Conservation (phyloP, 2,888 invertebrate genomes). For the Dolichopus griseipennis region DNA sequence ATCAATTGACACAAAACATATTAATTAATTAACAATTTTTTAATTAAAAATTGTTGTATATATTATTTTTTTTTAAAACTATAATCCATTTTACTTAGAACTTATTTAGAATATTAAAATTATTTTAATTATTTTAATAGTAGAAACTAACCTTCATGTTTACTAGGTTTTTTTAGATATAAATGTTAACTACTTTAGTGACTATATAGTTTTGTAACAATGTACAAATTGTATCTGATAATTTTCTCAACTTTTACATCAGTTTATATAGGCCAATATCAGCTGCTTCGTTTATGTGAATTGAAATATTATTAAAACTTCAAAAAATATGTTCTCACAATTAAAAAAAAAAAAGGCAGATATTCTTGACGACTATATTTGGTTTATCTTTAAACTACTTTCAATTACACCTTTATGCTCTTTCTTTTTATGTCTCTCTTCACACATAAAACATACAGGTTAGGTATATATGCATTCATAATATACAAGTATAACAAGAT, state of each 20-base stretch:
- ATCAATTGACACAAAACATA: too few species aligned
- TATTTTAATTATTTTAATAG: too few species aligned
- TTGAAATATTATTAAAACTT: not conserved
- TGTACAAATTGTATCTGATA: constrained; percentile 8
- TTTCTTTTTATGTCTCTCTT: not conserved
- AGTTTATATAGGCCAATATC: constrained; percentile 7
- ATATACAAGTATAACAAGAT: not conserved
- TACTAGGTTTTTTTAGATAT: not conserved
- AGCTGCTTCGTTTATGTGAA: not conserved
- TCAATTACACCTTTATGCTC: not conserved
- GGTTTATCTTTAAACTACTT: not conserved
- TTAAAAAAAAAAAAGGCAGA: not conserved
- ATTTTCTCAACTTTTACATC: not conserved
- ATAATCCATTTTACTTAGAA: too few species aligned
- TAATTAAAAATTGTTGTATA: too few species aligned
- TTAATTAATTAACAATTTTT: too few species aligned
- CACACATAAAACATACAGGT: too few species aligned
- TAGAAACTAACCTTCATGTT: constrained; percentile 9
- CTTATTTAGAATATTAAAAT: too few species aligned
- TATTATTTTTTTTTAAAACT: too few species aligned
- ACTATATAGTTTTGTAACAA: constrained; percentile 1
- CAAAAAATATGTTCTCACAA: not conserved
- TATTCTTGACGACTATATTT: not conserved
- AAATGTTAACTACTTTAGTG: not conserved
- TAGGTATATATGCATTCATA: not conserved